Evolutionary conservation across 2,888 invertebrate genomes (phyloP).

Genomic region (Opisthograptis luteolata): DNA sequence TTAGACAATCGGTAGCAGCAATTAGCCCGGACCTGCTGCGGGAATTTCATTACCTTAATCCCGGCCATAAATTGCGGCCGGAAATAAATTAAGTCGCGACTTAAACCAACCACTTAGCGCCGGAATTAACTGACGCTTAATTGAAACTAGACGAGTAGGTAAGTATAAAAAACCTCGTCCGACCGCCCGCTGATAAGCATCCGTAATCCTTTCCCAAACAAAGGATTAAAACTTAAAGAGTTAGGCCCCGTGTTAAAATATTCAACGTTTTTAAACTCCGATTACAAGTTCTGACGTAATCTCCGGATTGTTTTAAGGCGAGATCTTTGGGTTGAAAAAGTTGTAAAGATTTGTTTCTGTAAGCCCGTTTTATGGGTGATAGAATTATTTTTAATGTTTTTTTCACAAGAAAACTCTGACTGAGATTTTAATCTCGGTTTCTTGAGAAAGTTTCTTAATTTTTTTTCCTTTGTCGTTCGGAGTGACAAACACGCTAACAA

Average conservation of each 20-base stretch:
- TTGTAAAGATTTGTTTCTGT: constrained; percentile 44
- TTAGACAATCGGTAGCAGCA: constrained; percentile 73
- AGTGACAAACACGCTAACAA: not conserved
- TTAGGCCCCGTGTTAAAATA: constrained; percentile 50
- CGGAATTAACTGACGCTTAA: constrained; percentile 76
- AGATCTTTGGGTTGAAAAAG: constrained; percentile 57
- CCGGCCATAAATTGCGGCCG: constrained; percentile 71
- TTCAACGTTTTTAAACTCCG: constrained; percentile 64
- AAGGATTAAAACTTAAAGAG: constrained; percentile 60
- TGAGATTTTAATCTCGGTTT: constrained; percentile 17
- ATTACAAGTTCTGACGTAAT: constrained; percentile 71
- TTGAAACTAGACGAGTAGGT: constrained; percentile 78
- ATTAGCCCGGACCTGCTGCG: constrained; percentile 64
- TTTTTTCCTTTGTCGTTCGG: constrained; percentile 12
- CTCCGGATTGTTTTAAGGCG: constrained; percentile 59
- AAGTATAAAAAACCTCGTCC: constrained; percentile 60
- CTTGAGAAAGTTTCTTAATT: constrained; percentile 21
- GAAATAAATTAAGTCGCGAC: constrained; percentile 74
- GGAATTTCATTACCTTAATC: constrained; percentile 76
- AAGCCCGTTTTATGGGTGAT: constrained; percentile 43
- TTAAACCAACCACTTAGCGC: constrained; percentile 76
- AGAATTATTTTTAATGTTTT: constrained; percentile 38
- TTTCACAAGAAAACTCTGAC: constrained; percentile 9
- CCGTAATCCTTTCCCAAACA: constrained; percentile 70
- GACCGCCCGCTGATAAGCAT: constrained; percentile 61